Base-by-base conservation (phyloP, 1,140 invertebrate genomes). In the Camponotus pennsylvanicus region DNA sequence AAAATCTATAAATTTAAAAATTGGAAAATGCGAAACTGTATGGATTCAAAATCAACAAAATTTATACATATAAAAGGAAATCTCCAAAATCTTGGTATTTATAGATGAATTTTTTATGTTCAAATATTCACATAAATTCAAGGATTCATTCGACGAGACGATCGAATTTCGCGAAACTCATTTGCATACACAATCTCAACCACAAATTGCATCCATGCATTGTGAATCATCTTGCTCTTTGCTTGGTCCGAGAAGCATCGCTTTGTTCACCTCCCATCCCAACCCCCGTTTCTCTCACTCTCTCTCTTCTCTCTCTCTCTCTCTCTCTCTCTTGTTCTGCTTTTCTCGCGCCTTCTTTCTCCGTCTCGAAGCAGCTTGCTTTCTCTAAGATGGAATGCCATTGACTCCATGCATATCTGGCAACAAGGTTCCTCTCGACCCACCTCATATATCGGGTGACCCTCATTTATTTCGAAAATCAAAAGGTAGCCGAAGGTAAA, bases 401-500 rank as follows among this genome's bases (percentile, higher is more conserved):
- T 92, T 93, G 91, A 93, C 91, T 93, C 80, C 88, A 88, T 88
- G 89, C 90, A 91, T 92, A 92, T 92, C 90, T 92, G 89, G 91
- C 91, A 92, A 92, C 92, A 92, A 92, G 90, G 91, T 92, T 92
- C 91, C 87, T 82, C 87, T 69, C 84, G 84, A 79, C 73, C 64
- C 76, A 59, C 40, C 76, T 86, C 8, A 80, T 61, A 69, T 86
- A 86, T 37, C 40, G 84, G 76, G 84, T 86, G 64, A 40, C 3
- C 40, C 13, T 61, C 27, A n/a, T 69, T 82, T 40, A 61, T 45
- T 52, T 9, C 52, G 5, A 42, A 18, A 18, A 42, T 11, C 52
- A 37, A 82, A 80, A 42, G 45, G 0, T 5, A 18, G 11, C 3
- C 34, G 37, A 59, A 49, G 4, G 4, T 34, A 34, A 45, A 3